These are phyloP conservation scores for Genyomyrus donnyi DNA, from an alignment of 2,113 vertebrate genomes.

Conservation along the genomic window DNA sequence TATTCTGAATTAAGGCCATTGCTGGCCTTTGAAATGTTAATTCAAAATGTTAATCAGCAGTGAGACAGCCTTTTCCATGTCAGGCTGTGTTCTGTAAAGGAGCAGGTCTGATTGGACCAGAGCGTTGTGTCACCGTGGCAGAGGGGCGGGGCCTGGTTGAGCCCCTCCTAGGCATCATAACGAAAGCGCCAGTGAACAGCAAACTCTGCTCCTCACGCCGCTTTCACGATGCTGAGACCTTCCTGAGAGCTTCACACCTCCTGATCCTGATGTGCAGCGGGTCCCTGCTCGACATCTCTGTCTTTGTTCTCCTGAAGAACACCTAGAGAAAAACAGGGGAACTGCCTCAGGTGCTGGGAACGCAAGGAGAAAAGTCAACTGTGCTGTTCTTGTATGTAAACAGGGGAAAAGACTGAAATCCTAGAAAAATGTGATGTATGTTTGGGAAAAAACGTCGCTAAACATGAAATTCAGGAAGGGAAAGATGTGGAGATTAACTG, in stretches of 20 bases:
- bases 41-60: not conserved
- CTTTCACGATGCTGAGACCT: not conserved
- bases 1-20: conserved; percentile 40
- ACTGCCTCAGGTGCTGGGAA: not conserved
- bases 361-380: not conserved
- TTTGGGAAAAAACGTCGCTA: not conserved
- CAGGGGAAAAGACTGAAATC: not conserved
- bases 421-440: not conserved
- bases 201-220: not conserved
- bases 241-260: not conserved
- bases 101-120: not conserved
- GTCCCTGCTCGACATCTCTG: not conserved
- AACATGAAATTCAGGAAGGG: not conserved
- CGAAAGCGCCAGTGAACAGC: not conserved
- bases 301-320: not conserved
- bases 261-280: not conserved
- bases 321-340: not conserved
- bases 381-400: not conserved
- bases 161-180: not conserved
- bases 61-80: not conserved
- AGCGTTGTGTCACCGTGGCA: not conserved
- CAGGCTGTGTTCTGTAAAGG: not conserved
- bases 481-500: not conserved
- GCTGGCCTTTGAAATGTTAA: conserved; percentile 46
- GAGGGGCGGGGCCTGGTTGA: not conserved